Conservation (phyloP, 2,113 vertebrate species). For the human region DNA sequence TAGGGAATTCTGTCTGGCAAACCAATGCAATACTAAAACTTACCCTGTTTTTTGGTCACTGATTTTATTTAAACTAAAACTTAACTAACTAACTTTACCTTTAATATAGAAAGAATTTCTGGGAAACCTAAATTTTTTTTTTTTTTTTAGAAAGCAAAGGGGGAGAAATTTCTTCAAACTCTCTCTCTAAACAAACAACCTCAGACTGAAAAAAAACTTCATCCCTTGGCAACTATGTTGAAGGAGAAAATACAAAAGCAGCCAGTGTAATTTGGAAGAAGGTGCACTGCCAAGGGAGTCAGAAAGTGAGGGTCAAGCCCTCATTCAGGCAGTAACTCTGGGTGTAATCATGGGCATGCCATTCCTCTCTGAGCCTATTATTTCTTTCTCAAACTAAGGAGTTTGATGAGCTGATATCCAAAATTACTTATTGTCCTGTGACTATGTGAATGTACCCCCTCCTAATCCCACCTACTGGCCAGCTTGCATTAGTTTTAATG, state of each 20-base stretch:
- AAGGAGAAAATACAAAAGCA: not conserved
- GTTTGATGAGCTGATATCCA: not conserved
- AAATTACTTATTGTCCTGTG: not conserved
- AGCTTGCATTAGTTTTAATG: not conserved
- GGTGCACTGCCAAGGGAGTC: fast-evolving
- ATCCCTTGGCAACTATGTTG: not conserved
- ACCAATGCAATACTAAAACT: not conserved
- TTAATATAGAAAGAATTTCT: not conserved
- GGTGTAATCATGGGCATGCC: not conserved
- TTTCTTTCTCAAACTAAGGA: not conserved
- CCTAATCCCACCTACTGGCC: not conserved
- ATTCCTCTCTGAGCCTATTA: not conserved
- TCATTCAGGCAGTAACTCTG: not conserved
- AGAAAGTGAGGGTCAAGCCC: not conserved
- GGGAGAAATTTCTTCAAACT: not conserved
- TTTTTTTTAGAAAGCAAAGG: not conserved
- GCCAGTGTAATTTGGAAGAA: not conserved
- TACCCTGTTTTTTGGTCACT: not conserved
- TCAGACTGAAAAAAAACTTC: not conserved
- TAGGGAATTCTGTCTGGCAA: not conserved
- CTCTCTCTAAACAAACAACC: constrained; percentile 37
- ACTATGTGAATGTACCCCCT: not conserved
- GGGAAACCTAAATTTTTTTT: not conserved
- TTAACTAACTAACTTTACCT: not conserved
- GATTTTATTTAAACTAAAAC: constrained; percentile 48